Percentiles rank a stretch among this genome's conserved stretches.
Conservation (phyloP, 2,113 vertebrate species). For the Coturnix japonica region DNA sequence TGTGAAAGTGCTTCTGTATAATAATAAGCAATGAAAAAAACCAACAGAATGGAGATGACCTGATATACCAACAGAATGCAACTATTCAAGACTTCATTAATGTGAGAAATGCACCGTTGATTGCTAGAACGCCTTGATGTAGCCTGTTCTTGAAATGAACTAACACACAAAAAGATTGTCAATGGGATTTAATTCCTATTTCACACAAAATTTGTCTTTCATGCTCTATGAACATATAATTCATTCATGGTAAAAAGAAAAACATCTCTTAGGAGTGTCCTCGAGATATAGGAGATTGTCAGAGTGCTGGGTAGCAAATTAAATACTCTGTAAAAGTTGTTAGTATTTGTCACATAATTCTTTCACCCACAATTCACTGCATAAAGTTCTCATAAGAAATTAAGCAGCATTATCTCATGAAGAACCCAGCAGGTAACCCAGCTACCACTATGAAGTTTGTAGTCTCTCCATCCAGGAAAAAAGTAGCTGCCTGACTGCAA, state of each 20-base stretch:
- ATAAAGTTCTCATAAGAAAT: neutral
- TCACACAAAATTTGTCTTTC: neutral
- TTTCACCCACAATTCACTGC: neutral
- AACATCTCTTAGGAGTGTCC: neutral
- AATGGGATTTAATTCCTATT: neutral
- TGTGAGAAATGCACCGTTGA: neutral
- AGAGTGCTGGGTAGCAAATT: neutral
- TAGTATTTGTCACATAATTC: neutral
- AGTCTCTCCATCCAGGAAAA: slow-evolving; percentile 1
- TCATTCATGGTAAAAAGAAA: neutral
- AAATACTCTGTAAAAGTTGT: neutral
- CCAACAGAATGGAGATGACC: neutral
- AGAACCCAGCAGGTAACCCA: neutral
- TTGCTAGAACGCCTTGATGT: neutral
- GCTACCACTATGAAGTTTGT: neutral
- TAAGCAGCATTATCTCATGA: neutral
- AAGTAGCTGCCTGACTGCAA: neutral
- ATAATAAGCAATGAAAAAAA: neutral
- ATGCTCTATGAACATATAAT: neutral
- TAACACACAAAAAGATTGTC: neutral
- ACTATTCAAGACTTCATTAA: neutral
- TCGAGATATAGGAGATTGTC: neutral
- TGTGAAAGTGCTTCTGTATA: neutral
- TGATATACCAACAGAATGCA: neutral
- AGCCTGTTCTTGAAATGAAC: neutral